Evolutionary conservation across 2,888 invertebrate species (phyloP), one percentile per base, ranked within the genome.

Genomic region (Hofmannophila pseudospretella): DNA sequence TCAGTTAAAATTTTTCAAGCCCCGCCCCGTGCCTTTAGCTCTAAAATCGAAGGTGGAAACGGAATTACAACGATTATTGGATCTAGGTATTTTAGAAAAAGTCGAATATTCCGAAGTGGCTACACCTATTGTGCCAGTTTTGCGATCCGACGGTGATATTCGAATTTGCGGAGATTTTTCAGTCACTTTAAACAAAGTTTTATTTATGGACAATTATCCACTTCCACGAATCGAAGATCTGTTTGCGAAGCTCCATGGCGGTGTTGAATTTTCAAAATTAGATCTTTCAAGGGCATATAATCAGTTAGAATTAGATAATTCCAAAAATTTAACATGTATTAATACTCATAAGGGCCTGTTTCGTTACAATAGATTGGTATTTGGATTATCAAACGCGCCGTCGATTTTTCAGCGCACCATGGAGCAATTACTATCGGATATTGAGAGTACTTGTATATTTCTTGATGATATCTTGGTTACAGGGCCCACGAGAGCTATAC

Each of bases 221-320:
- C 12, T 49, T 1, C 48, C 45, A 7, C 34, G 45, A 2, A 42
- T 44, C 5, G 44, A 45, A 13, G 45, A 48, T 10, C 20, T 48
- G 13, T 48, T 44, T 35, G 19, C 44, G 5, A 39, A 33, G 4
- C 30, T 44, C 7, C 32, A 42, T 11, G 48, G 45, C 1, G 48
- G 45, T 0, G 34, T 16, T 9, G 26, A 43, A 33, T 49, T 41
- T 29, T 33, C 41, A 11, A 49, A 49, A 29, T 12, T 49, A 13
- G 44, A 49, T 32, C 34, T 44, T 8, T 33, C 36, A 5, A 23
- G 31, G 7, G 45, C 47, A 2, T 47, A 47, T 14, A 35, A 34
- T 23, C 47, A 47, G 22, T 27, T 47, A n/a, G 32, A 32, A 13
- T 22, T 47, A 7, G 35, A 33, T 7, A 36, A 40, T 7, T 20